A percentile compares a stretch with the other conserved stretches of the same genome.
phyloP scores from a whole-genome alignment of 2,113 vertebrate genomes.

The Epinephelus lanceolatus region DNA sequence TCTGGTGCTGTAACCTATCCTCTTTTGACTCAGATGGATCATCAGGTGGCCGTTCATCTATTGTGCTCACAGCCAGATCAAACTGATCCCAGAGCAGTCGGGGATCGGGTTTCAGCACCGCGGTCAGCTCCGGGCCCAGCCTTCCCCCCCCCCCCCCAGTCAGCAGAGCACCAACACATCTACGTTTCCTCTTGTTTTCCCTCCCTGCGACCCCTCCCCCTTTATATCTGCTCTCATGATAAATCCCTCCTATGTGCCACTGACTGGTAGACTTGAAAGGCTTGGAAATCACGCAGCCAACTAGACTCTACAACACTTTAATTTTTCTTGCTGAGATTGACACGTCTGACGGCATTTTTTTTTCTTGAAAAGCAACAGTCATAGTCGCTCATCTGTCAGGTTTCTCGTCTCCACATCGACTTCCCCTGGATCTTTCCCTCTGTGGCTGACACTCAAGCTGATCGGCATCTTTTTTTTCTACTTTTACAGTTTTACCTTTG shows the following conservation, averaged over 20 bases:
- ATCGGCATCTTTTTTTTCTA: conserved; percentile 2
- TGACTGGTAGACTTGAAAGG: conserved; percentile 84
- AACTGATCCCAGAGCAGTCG: conserved; percentile 57
- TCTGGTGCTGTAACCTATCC: not conserved
- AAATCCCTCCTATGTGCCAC: conserved; percentile 64
- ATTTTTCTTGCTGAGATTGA: conserved; percentile 68
- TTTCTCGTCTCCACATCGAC: conserved; percentile 22
- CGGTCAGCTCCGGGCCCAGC: conserved; percentile 83
- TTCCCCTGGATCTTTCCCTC: conserved; percentile 26
- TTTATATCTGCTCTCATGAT: conserved; percentile 39
- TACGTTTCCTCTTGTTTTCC: conserved; percentile 19
- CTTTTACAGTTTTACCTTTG: conserved; percentile 34
- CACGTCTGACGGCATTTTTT: conserved; percentile 60
- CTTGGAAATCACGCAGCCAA: conserved; percentile 75
- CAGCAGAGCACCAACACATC: conserved; percentile 39
- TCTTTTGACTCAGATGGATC: conserved; percentile 46
- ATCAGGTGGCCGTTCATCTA: conserved; percentile 72
- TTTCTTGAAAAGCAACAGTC: conserved; percentile 52
- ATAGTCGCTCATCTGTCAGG: conserved; percentile 26
- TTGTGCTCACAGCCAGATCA: conserved; percentile 53
- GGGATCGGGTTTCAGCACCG: conserved; percentile 82
- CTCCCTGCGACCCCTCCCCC: conserved; percentile 71
- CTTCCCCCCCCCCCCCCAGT: conserved; percentile 14
- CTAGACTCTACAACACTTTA: conserved; percentile 57
- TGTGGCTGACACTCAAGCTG: not conserved